Evolutionary conservation across 2,113 vertebrate species (phyloP).

Genomic region (Anolis sagrei): DNA sequence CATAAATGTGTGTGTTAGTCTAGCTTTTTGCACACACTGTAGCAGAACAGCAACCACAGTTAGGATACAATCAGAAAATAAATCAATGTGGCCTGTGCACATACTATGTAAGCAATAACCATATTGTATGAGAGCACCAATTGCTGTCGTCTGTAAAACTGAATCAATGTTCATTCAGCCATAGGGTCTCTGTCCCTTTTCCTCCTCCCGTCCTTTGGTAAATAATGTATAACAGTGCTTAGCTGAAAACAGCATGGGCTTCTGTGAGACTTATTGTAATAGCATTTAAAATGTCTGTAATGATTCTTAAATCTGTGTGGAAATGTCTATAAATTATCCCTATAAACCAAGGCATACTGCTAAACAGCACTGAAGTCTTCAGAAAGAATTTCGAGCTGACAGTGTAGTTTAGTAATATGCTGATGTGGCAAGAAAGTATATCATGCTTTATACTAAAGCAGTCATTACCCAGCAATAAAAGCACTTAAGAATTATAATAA

Average conservation of each 20-base stretch:
- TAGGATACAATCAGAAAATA: neutral
- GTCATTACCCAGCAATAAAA: neutral
- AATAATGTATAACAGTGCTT: neutral
- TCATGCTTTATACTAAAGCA: neutral
- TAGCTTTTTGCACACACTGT: neutral
- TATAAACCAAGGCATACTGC: neutral
- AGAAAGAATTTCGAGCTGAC: neutral
- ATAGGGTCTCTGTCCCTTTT: conserved; percentile 13
- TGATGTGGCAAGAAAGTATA: neutral
- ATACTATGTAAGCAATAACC: neutral
- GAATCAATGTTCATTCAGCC: neutral
- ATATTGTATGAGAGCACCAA: neutral
- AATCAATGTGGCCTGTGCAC: fast-evolving
- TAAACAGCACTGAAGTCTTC: neutral
- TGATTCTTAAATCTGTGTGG: neutral
- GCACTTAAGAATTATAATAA: neutral
- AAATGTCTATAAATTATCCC: conserved; percentile 10
- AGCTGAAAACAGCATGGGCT: neutral
- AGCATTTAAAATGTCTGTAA: conserved; percentile 21
- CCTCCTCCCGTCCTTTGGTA: neutral
- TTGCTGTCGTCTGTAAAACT: neutral
- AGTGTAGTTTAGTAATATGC: neutral
- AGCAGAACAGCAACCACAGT: neutral
- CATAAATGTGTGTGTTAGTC: neutral
- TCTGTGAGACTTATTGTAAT: conserved; percentile 11